phyloP scores from a whole-genome alignment of 2,113 vertebrate genomes.

The Triplophysa tibetana region DNA sequence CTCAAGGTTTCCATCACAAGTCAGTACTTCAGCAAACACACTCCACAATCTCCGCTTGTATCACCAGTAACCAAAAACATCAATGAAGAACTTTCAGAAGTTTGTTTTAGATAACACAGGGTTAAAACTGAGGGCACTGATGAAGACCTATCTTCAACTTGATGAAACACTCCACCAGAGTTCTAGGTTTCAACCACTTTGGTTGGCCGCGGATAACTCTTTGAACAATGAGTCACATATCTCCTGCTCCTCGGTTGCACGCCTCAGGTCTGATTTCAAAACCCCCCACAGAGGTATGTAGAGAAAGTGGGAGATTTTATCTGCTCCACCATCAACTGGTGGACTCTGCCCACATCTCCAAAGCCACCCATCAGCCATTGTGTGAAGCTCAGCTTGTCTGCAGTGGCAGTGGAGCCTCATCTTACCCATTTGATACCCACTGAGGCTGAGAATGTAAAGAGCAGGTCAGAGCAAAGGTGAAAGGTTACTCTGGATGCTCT shows the following conservation, averaged over 20 bases:
- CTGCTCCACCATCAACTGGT: conserved; percentile 23
- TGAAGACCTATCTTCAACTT: conserved; percentile 25
- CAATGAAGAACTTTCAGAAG: neutral
- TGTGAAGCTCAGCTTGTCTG: conserved; percentile 35
- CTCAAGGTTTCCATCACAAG: neutral
- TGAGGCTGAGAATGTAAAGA: conserved; percentile 59
- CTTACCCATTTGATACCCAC: conserved; percentile 62
- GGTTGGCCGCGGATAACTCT: conserved; percentile 11
- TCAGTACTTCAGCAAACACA: neutral
- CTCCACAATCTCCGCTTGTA: conserved; percentile 15
- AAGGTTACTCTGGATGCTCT: conserved; percentile 54
- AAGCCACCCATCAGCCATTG: conserved; percentile 56
- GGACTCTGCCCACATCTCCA: conserved; percentile 10
- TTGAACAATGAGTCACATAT: conserved; percentile 27
- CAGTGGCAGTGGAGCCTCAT: conserved; percentile 41
- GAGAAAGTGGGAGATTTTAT: conserved; percentile 26
- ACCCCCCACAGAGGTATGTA: conserved; percentile 35
- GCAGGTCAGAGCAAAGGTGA: conserved; percentile 55
- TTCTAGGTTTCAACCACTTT: neutral
- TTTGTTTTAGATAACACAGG: conserved; percentile 35
- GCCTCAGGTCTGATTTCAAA: conserved; percentile 56
- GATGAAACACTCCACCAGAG: neutral
- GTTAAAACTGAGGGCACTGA: neutral
- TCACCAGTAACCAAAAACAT: conserved; percentile 16
- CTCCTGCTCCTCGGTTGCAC: conserved; percentile 51